Conservation (phyloP, 2,888 invertebrate genomes). For the Cataglyphis altisquamis region DNA sequence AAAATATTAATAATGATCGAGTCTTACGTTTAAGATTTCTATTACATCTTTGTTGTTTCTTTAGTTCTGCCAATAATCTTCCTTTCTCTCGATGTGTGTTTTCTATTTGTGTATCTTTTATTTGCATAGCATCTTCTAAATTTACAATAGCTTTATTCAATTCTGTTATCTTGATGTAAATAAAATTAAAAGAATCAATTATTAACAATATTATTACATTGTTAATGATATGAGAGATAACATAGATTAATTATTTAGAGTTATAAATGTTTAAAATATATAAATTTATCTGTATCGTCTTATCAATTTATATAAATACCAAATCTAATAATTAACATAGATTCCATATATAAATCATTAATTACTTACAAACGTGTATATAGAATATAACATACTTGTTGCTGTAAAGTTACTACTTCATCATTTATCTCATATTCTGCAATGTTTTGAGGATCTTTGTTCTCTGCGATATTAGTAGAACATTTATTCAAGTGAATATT, state of each 20-base stretch:
- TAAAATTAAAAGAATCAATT: constrained; percentile 73
- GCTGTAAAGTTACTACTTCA: constrained; percentile 63
- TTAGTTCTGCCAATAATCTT: constrained; percentile 86
- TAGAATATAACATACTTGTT: constrained; percentile 69
- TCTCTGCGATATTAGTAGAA: constrained; percentile 60
- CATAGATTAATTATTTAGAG: neutral
- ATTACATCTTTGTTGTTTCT: constrained; percentile 86
- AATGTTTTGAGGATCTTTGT: constrained; percentile 51
- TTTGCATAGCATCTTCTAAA: constrained; percentile 86
- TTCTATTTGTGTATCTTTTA: constrained; percentile 87
- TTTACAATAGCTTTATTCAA: constrained; percentile 86
- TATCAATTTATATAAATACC: constrained; percentile 3
- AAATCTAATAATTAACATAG: neutral
- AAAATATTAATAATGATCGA: constrained; percentile 1
- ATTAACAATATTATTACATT: neutral
- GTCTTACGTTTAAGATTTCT: constrained; percentile 85
- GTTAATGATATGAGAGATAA: neutral
- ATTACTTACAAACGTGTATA: neutral
- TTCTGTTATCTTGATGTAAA: constrained; percentile 85
- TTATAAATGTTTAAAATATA: neutral
- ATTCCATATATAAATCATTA: neutral
- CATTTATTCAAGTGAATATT: constrained; percentile 65
- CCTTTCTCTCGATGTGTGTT: constrained; percentile 87
- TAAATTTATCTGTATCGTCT: neutral
- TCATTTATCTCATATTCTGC: constrained; percentile 59